phyloP scores from a whole-genome alignment of 2,797 vertebrate species.

The Myiotriccus ornatus region DNA sequence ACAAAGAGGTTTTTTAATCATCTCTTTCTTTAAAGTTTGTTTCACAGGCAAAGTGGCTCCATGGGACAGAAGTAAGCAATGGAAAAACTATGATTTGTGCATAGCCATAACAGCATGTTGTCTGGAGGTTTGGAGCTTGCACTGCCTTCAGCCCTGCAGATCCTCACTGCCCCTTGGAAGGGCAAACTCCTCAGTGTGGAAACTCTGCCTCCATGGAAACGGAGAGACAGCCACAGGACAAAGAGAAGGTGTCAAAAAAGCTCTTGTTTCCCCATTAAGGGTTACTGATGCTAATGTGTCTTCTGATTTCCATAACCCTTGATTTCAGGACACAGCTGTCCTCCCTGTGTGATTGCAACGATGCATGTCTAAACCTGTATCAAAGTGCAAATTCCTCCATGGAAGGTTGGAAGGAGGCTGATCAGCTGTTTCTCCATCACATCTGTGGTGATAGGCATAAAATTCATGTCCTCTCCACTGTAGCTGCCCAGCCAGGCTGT shows the following conservation, averaged over 20 bases:
- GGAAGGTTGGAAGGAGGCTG: neutral
- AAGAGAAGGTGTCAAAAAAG: neutral
- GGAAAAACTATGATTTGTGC: neutral
- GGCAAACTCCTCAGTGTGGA: neutral
- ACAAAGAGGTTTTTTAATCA: neutral
- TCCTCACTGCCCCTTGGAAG: neutral
- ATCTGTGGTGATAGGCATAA: rapidly evolving
- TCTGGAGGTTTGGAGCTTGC: neutral
- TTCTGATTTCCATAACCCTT: neutral
- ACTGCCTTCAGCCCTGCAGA: neutral
- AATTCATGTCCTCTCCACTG: neutral
- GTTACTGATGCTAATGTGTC: neutral
- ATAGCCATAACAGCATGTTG: neutral
- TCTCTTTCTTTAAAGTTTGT: neutral
- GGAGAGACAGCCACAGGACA: neutral
- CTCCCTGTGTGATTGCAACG: neutral
- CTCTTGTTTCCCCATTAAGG: neutral
- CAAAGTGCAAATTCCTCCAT: neutral
- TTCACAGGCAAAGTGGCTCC: neutral
- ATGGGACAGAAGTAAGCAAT: neutral
- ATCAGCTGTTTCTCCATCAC: neutral
- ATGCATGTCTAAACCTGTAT: neutral
- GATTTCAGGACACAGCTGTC: neutral
- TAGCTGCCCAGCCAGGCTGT: neutral
- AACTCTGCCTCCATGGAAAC: neutral